phyloP scores from a whole-genome alignment of 1,140 invertebrate genomes.

The Orius laevigatus region DNA sequence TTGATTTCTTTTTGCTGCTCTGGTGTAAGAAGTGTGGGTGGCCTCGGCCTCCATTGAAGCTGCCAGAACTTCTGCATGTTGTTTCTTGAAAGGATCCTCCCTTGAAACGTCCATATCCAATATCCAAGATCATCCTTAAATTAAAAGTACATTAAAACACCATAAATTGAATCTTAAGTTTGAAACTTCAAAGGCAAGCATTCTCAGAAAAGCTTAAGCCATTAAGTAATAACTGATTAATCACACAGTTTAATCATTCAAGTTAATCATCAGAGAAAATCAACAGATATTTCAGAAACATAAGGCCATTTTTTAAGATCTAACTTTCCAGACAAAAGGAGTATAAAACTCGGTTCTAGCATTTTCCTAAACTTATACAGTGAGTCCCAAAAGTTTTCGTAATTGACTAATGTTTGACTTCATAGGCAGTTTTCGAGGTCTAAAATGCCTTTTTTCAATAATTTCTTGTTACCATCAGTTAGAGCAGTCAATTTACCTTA shows the following conservation, averaged over 20 bases:
- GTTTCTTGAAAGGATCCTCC: constrained; percentile 59
- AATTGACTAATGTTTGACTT: too few relatives aligned
- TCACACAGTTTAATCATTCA: background rate
- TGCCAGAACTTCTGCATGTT: constrained; percentile 87
- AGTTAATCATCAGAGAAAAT: background rate
- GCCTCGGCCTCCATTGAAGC: constrained; percentile 89
- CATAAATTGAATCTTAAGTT: background rate
- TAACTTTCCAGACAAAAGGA: too few relatives aligned
- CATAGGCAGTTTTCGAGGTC: too few relatives aligned
- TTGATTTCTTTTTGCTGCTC: constrained; percentile 85
- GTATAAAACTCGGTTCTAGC: too few relatives aligned
- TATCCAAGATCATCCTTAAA: constrained; percentile 75
- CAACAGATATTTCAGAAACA: background rate
- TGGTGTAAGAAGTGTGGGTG: constrained; percentile 62
- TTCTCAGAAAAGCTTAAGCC: constrained; percentile 6
- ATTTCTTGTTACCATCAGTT: too few relatives aligned
- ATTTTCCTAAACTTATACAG: too few relatives aligned
- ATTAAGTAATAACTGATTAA: background rate
- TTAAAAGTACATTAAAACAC: background rate
- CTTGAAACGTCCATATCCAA: constrained; percentile 97
- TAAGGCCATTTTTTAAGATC: background rate
- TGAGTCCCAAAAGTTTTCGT: too few relatives aligned
- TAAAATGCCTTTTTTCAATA: too few relatives aligned
- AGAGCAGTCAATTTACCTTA: too few relatives aligned
- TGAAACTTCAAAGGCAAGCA: background rate